A percentile compares a stretch with the other conserved stretches of the same genome.
These are phyloP conservation scores for Macroglossus sobrinus DNA, from an alignment of 2,113 vertebrate species.

Conservation along the genomic window DNA sequence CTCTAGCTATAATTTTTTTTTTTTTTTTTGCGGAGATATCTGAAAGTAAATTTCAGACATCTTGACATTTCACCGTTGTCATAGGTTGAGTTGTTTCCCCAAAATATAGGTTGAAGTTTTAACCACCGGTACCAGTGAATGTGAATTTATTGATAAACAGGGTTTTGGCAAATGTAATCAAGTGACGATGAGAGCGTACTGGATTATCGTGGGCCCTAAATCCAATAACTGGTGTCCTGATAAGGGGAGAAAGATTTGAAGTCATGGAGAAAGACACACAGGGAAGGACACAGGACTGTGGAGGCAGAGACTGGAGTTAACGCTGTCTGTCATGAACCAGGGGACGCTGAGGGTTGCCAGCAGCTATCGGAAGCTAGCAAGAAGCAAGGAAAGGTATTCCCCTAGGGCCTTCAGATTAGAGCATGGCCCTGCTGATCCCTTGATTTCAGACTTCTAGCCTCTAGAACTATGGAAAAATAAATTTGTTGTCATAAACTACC, in stretches of 20 bases:
- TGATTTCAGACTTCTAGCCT: neutral
- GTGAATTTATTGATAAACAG: neutral
- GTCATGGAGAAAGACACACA: neutral
- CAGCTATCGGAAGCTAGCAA: neutral
- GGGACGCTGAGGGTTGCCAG: neutral
- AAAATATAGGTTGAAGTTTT: neutral
- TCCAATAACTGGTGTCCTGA: neutral
- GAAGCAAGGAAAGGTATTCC: neutral
- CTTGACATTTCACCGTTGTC: neutral
- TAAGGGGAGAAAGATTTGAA: neutral
- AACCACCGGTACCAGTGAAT: neutral
- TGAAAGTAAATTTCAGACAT: neutral
- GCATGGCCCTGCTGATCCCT: neutral
- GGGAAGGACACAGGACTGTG: neutral
- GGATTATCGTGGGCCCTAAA: neutral
- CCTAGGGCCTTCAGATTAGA: neutral
- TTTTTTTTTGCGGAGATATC: neutral
- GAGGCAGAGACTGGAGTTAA: neutral
- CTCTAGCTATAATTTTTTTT: neutral
- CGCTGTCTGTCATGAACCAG: neutral
- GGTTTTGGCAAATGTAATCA: neutral
- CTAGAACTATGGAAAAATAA: neutral
- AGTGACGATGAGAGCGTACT: neutral
- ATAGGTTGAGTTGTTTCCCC: neutral
- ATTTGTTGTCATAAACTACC: neutral